Base-by-base conservation (phyloP, 1,140 invertebrate species). In the Megalopta genalis region DNA sequence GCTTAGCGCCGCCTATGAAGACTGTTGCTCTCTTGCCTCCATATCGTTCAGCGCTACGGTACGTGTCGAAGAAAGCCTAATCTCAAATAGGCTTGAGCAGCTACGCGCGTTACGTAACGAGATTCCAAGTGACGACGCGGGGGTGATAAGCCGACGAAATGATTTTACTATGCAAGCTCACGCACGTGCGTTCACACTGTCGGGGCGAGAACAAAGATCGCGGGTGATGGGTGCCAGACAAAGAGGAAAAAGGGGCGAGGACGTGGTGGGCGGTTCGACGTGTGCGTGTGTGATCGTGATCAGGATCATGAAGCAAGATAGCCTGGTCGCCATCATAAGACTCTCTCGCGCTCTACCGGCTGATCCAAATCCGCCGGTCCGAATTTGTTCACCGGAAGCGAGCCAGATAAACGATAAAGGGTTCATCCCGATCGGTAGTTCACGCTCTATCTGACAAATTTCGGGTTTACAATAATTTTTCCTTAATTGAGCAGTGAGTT, bases 211-310 rank as follows among this genome's bases (percentile, higher is more conserved):
- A 32, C 32, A 62, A 39, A 71, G 37, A 71, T 71, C 37, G 59
- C 14, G 42, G 59, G 0, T 23, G 59, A 46, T 10, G 67, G 69
- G 80, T 60, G 46, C 5, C n/a, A 21, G 70, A 42, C 37, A 25
- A 66, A 54, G 49, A 65, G 46, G n/a, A 46, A 54, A 64, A 69
- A 32, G 64, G 27, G 66, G 66, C 76, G 83, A 74, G 82, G 80
- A 87, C 87, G 87, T 81, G 88, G 88, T 89, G 87, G 88, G 88
- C 89, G 89, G 89, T 90, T 90, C 88, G 85, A 85, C 87, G 88
- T 32, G 32, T 91, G 88, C 90, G 90, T 90, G 90, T 89, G 89
- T 88, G 90, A 88, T 90, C 89, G 89, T 90, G 90, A 90, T 91
- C 90, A 89, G 88, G 89, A 90, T 90, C 88, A 86, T 81, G 89